phyloP scores from a whole-genome alignment of 2,888 invertebrate species.

The Habroteleia sp. region DNA sequence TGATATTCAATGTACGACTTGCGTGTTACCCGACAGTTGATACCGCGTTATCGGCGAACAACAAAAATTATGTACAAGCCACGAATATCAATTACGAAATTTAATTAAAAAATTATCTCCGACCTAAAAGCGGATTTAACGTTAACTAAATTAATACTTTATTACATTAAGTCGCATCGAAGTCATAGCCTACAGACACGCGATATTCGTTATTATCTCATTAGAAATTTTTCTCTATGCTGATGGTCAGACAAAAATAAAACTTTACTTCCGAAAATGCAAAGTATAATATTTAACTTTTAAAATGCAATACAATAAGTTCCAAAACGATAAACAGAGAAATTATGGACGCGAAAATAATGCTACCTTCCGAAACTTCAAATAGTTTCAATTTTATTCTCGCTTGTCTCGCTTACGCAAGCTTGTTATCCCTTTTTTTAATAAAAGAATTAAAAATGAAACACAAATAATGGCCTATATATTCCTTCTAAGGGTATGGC shows the following conservation, averaged over 20 bases:
- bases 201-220: constrained; percentile 15
- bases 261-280: background rate
- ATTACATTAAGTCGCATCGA: constrained; percentile 11
- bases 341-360: too few relatives aligned
- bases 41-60: constrained; percentile 48
- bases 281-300: constrained; percentile 6
- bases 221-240: constrained; percentile 16
- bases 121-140: constrained; percentile 23
- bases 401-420: too few relatives aligned
- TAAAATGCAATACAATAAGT: constrained; percentile 20
- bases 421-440: too few relatives aligned
- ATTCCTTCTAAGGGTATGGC: too few relatives aligned
- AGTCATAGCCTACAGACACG: constrained; percentile 17
- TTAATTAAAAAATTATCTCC: constrained; percentile 57
- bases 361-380: too few relatives aligned
- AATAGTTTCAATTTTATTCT: too few relatives aligned
- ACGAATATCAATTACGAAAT: constrained; percentile 47
- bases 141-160: constrained; percentile 35
- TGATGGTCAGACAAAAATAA: background rate
- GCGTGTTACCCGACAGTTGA: constrained; percentile 57
- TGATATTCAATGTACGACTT: constrained; percentile 59
- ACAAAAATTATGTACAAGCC: constrained; percentile 54
- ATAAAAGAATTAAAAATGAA: too few relatives aligned
- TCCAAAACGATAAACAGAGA: too few relatives aligned
- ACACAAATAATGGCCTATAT: too few relatives aligned